These are phyloP conservation scores for Speoplatyrhinus poulsoni DNA, from an alignment of 2,113 vertebrate species.

Conservation along the genomic window DNA sequence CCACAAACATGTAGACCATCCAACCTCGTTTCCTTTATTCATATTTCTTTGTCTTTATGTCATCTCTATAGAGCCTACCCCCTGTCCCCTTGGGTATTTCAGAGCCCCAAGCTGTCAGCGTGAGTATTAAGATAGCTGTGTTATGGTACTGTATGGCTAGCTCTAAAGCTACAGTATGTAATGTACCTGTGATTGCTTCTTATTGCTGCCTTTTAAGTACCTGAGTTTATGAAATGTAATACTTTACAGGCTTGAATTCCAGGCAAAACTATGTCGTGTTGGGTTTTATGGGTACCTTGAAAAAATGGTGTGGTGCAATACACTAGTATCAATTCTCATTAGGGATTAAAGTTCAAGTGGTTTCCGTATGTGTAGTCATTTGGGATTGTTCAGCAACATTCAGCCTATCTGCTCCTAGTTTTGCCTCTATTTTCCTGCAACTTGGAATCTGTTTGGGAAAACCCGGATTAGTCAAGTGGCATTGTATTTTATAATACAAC, in stretches of 20 bases:
- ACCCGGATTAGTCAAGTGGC: constrained; percentile 23
- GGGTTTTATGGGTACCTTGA: too few species aligned
- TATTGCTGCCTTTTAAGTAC: constrained; percentile 1
- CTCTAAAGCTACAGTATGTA: constrained; percentile 8
- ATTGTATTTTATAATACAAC: constrained; percentile 33
- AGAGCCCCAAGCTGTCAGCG: constrained; percentile 70
- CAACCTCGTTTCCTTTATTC: not conserved
- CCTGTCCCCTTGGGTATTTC: constrained; percentile 76
- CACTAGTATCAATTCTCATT: not conserved
- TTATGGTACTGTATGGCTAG: constrained; percentile 9
- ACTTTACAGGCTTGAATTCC: too few species aligned
- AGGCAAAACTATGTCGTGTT: too few species aligned
- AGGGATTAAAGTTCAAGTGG: constrained; percentile 38
- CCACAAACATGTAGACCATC: too few species aligned
- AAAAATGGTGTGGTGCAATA: too few species aligned
- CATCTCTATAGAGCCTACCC: constrained; percentile 36
- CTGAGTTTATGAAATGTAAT: too few species aligned
- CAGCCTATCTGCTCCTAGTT: constrained; percentile 40
- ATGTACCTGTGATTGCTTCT: constrained; percentile 15
- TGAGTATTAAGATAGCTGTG: constrained; percentile 62
- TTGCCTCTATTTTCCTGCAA: constrained; percentile 34
- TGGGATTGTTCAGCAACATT: constrained; percentile 50
- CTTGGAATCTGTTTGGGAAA: constrained; percentile 27
- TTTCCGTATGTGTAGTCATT: constrained; percentile 28
- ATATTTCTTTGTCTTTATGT: not conserved